A percentile compares a stretch with the other conserved stretches of the same genome.
phyloP scores from a whole-genome alignment of 2,113 vertebrate species.

The Rhombomys opimus region DNA sequence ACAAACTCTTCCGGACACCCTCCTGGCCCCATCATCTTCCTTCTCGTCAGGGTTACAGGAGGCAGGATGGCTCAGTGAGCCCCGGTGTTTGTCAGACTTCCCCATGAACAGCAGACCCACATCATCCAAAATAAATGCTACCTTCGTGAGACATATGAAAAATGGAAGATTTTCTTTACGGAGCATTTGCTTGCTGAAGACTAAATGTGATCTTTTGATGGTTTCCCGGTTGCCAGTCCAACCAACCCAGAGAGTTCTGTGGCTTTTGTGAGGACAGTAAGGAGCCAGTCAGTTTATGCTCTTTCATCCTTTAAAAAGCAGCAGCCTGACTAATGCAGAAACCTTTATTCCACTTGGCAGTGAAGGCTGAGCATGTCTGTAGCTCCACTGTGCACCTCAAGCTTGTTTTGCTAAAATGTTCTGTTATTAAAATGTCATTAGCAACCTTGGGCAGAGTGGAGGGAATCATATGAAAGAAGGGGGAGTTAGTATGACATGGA shows the following conservation, averaged over 20 bases:
- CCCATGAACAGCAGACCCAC: neutral
- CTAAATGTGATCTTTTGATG: neutral
- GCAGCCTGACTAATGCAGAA: neutral
- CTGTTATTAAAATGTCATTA: slow-evolving; percentile 36
- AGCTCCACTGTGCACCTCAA: neutral
- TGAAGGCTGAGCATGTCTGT: neutral
- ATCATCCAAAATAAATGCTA: neutral
- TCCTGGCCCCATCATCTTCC: neutral
- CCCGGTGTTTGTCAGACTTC: neutral
- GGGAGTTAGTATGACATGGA: too few species aligned
- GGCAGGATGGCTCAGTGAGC: neutral
- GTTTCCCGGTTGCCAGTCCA: neutral
- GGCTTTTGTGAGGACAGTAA: neutral
- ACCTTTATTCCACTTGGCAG: neutral
- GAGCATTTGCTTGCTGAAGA: slow-evolving; percentile 12
- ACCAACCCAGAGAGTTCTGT: neutral
- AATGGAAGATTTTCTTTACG: neutral
- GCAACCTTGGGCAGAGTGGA: neutral
- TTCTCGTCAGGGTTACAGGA: neutral
- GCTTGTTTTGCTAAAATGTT: slow-evolving; percentile 6
- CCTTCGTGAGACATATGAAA: neutral
- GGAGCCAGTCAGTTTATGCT: neutral
- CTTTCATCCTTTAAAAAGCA: neutral
- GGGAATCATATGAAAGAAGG: too few species aligned
- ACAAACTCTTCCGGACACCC: neutral